Base-by-base conservation (phyloP, 1,140 invertebrate species). In the Formica selysi region DNA sequence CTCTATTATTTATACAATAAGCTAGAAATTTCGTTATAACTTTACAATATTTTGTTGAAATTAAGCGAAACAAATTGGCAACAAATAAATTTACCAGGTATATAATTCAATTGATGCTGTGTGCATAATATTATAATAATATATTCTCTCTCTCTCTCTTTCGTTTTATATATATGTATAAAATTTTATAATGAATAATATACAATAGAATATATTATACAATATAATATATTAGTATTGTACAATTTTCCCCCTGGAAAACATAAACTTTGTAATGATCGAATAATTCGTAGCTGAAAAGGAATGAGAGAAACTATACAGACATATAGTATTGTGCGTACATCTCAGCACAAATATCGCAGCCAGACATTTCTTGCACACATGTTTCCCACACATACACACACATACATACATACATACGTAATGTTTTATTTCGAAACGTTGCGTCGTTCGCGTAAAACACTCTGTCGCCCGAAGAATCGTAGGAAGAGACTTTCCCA, bases 351-450 rank as follows among this genome's bases (percentile, higher is more conserved):
- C 51, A 57, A 81, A 81, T 71, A 81, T 71, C 36, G 67, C 26
- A 36, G 51, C 78, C 44, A 38, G 48, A 51, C 48, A 6, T 51
- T 16, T 51, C 48, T 51, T 6, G 32, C n/a, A 16, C 29, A 64
- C 64, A 38, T 36, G 38, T 71, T 38, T 71, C 79, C 54, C 79
- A 61, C 13, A 48, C 44, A 44, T 13, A 13, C 3, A 48, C 1
- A 13, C 10, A 13, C 11, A 44, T 10, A 48, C 44, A 16, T 48
- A 48, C 44, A 16, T 4, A 19, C 16, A 6, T 10, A 41, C 8
- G 7, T 41, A 10, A 41, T 51, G 79, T 62, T 83, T 83, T 73
- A 83, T 83, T 44, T 74, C 54, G 54, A 62, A 59, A 61, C 22
- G 38, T 79, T 38, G 32, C 54, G 38, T 64, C 26, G 51, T 22